Conservation (phyloP, 2,888 invertebrate species). For the Eristalinus aeneus region DNA sequence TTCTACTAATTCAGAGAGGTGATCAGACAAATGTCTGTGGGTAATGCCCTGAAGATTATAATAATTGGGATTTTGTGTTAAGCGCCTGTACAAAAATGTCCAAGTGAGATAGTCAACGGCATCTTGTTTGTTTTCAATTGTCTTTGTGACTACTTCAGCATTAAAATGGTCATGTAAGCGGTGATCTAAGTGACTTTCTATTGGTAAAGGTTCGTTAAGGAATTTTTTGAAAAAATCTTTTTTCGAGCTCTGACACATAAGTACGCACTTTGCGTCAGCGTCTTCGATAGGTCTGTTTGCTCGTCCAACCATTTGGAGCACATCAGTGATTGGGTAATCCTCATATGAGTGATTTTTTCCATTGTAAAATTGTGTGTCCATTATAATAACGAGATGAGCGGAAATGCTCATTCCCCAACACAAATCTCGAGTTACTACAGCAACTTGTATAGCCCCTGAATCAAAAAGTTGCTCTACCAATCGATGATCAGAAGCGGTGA, state of each 20-base stretch:
- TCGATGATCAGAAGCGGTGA: slow-evolving; percentile 90
- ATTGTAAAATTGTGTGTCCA: slow-evolving; percentile 97
- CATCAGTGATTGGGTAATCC: slow-evolving; percentile 98
- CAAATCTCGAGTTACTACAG: slow-evolving; percentile 95
- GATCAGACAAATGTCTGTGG: slow-evolving; percentile 98
- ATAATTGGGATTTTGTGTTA: slow-evolving; percentile 99
- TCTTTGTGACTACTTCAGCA: slow-evolving; percentile 99
- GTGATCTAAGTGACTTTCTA: slow-evolving; percentile 99
- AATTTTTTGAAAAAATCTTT: slow-evolving; percentile 99
- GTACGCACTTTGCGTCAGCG: slow-evolving; percentile 95
- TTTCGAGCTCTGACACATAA: slow-evolving; percentile 98
- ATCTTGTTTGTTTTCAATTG: slow-evolving; percentile 99
- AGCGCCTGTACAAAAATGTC: slow-evolving; percentile 97
- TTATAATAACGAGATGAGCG: slow-evolving; percentile 96
- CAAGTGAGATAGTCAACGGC: slow-evolving; percentile 99
- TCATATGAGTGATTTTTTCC: slow-evolving; percentile 94
- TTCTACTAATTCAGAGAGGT: slow-evolving; percentile 98
- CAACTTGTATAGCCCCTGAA: slow-evolving; percentile 95
- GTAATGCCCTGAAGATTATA: slow-evolving; percentile 98
- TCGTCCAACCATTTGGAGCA: slow-evolving; percentile 98
- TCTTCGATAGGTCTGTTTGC: slow-evolving; percentile 96
- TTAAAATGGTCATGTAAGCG: slow-evolving; percentile 99
- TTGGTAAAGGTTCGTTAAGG: slow-evolving; percentile 96
- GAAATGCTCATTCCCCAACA: slow-evolving; percentile 96
- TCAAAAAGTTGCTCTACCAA: slow-evolving; percentile 96